Conservation (phyloP, 2,797 vertebrate genomes). For the Chelonia mydas region DNA sequence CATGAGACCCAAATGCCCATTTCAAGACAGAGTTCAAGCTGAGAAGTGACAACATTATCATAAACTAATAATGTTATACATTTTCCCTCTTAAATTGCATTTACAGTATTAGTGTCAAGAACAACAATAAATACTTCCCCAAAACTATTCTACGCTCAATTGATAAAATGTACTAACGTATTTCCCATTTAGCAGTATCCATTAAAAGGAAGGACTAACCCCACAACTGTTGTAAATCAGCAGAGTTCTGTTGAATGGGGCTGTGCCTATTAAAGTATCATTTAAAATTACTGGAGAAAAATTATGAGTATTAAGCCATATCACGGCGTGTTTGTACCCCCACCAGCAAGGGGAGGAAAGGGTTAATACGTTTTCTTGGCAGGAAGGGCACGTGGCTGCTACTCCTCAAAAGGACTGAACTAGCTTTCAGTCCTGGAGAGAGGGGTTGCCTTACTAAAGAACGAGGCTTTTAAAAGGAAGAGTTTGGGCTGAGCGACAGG, state of each 20-base stretch:
- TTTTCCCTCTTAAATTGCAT: slow-evolving; percentile 36
- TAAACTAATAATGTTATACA: slow-evolving; percentile 37
- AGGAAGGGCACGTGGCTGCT: slow-evolving; percentile 50
- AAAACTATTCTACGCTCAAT: slow-evolving; percentile 2
- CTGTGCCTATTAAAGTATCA: neutral
- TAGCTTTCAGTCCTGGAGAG: slow-evolving; percentile 32
- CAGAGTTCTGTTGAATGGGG: neutral
- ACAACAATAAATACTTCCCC: slow-evolving; percentile 13
- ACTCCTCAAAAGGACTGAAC: neutral
- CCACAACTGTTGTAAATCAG: slow-evolving; percentile 17
- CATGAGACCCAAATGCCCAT: neutral
- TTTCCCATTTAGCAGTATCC: slow-evolving; percentile 6
- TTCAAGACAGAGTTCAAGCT: neutral
- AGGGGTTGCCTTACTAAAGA: slow-evolving; percentile 48
- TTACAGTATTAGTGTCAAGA: slow-evolving; percentile 24
- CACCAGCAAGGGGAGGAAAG: neutral
- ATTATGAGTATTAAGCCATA: neutral
- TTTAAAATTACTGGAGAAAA: neutral
- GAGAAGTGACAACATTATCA: neutral
- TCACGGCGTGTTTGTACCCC: neutral
- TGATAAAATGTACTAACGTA: slow-evolving; percentile 32
- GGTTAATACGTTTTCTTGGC: slow-evolving; percentile 62
- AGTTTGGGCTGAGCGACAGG: slow-evolving; percentile 43
- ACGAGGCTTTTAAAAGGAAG: slow-evolving; percentile 41
- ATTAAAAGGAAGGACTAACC: slow-evolving; percentile 9